Base-by-base conservation (phyloP, 2,888 invertebrate genomes). In the Galeruca laticollis region DNA sequence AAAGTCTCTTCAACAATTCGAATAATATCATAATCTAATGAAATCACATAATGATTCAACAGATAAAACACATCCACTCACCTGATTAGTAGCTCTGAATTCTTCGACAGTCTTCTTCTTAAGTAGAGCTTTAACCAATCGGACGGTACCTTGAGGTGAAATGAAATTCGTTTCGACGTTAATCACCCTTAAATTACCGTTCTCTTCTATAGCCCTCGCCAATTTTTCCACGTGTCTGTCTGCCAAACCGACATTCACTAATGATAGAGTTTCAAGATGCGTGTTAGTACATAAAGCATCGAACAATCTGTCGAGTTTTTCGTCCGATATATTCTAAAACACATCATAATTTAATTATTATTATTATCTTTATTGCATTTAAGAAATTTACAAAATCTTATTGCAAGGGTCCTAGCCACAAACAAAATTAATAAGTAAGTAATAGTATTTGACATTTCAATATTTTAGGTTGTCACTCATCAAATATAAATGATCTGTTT, bases 141-240 rank as follows among this genome's bases (percentile, higher is more conserved):
- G 91, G 76, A 97, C 94, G 82, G 99, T 90, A 73, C 94, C 92
- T 77, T 91, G 89, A 71, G 98, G 98, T 83, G 94, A 94, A 85
- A 99, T 93, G 88, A 96, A 97, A 90, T 99, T 99, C 80, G 98
- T 98, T 90, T 99, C 98, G 78, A 97, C 93, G 86, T 93, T 96
- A 84, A 96, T 89, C 80, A 95, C 95, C 83, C 94, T 89, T 81
- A 96, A 88, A 69, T 93, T 90, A 81, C 90, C 89, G 88, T 94
- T 96, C 81, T 88, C 90, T 81, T 92, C 91, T 78, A 98, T 88
- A 61, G 96, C 95, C 81, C 94, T 95, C 63, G 94, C 94, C 83
- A 97, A 87, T 83, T 91, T 89, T 81, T 90, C 88, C 59, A 95
- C 97, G 79, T 93, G 92, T 86, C 93, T 92, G 87, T 99, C 99